These are phyloP conservation scores for Aurelia aurita complex sp. Pacific DNA, from an alignment of 30 jellyfish, hydroid and myxozoan species.

Conservation along the genomic window DNA sequence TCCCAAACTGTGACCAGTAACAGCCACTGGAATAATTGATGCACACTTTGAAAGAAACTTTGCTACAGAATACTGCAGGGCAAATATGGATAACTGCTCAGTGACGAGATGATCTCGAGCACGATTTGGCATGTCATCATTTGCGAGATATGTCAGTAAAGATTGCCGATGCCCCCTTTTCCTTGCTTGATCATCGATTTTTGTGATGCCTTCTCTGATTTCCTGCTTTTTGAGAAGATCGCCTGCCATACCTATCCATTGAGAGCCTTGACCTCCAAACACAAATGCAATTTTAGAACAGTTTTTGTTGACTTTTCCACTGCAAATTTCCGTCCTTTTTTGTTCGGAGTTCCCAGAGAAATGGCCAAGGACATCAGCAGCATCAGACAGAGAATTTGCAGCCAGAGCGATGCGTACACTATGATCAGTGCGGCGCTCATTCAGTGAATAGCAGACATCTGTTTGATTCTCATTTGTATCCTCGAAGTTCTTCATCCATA, in stretches of 20 bases:
- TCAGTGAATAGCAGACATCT: slow-evolving; percentile 48
- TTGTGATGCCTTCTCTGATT: neutral
- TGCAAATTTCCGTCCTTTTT: slow-evolving; percentile 15
- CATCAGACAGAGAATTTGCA: neutral
- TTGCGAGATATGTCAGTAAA: neutral
- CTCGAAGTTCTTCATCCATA: slow-evolving; percentile 15
- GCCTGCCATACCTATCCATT: slow-evolving; percentile 51
- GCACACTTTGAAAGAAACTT: slow-evolving; percentile 28
- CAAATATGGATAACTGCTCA: slow-evolving; percentile 36
- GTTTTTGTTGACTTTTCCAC: slow-evolving; percentile 7
- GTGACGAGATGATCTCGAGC: slow-evolving; percentile 4
- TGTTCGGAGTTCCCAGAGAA: slow-evolving; percentile 20
- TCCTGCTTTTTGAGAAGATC: slow-evolving; percentile 1
- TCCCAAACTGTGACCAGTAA: slow-evolving; percentile 58
- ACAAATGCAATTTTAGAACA: slow-evolving; percentile 40
- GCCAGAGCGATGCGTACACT: slow-evolving; percentile 28
- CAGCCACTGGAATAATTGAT: slow-evolving; percentile 30
- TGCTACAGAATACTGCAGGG: slow-evolving; percentile 45
- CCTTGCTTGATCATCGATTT: slow-evolving; percentile 10
- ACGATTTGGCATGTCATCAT: neutral
- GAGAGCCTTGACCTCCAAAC: slow-evolving; percentile 65
- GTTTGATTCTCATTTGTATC: slow-evolving; percentile 7
- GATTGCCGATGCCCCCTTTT: slow-evolving; percentile 19
- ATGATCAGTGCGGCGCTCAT: slow-evolving; percentile 46
- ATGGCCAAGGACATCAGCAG: neutral